Base-by-base conservation (phyloP, 2,113 vertebrate species). In the Nansenia antarctica region DNA sequence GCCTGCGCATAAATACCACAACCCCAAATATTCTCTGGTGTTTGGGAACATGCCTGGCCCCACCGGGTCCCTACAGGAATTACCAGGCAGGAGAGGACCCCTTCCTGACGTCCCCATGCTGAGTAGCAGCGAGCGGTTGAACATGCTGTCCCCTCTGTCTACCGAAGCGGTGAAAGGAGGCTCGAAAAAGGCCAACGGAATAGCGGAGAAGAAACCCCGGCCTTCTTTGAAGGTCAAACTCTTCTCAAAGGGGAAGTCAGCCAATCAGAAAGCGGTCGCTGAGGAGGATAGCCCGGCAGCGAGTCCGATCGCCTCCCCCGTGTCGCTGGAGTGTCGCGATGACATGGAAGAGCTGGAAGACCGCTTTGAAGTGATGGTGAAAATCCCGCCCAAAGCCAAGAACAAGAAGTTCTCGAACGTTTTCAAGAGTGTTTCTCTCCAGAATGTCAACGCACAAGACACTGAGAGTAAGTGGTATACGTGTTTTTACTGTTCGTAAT, bases 1-100 rank as follows among this genome's bases (percentile, higher is more conserved):
- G 0, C 96, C 97, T 14, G 94, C 95, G 0, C 94, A 96, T 72
- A 98, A 98, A 75, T 91, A 93, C 60, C 89, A 98, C 91, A 99
- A 98, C 69, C 98, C 98, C 55, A 99, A 97, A 77, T 99, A 99
- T 1, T 81, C 85, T 1, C 86, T 99, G 69, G 93, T 89, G 12
- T 72, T 93, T 0, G 92, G 92, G 7, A 78, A 74, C 9, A 0
- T 1, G 15, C 69, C 68, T 1, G 80, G 32, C 14, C 26, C 66
- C 1, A 0, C 72, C 0, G 31, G 47, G 1, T 77, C 82, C 34
- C 55, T 85, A 2, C 70, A 72, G 1, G 78, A 82, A 22, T 20
- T 62, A 0, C 47, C 72, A 1, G 14, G 30, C 0, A 74, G 53
- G 77, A 22, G 52, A 67, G 9, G 30, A 22, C 58, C 0, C 2